Evolutionary conservation across 2,113 vertebrate species (phyloP), one percentile per base, ranked within the genome.

Genomic region (Patagioenas fasciata): DNA sequence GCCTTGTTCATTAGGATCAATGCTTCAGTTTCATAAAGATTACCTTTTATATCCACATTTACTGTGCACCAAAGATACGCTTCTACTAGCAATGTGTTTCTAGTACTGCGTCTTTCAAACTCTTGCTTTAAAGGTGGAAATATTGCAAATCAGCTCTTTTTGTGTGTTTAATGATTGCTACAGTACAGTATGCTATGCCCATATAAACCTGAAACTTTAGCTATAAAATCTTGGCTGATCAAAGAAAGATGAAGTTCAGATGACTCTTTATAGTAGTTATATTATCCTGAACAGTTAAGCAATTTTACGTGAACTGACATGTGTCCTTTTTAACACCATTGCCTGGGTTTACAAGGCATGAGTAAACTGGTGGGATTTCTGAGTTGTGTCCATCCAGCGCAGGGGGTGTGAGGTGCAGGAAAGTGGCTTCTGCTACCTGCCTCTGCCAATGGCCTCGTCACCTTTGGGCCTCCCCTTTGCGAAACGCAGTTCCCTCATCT

Each of bases 221-320:
- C 44, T 44, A 5, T 51, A 54, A 80, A 80, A 44, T 58, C 42
- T 70, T 73, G 67, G 3, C n/a, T 91, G 60, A 28, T 56, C 18
- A 20, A 80, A 74, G 44, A 34, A 51, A 64, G 47, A 26, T 44
- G 11, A 60, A 38, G 20, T 56, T 70, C n/a, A 70, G 54, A 13
- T 69, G 15, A 3, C 21, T 58, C 2, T 62, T 10, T 42, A 4
- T 32, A 51, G 44, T n/a, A 44, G 11, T 47, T n/a, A 31, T 11
- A 2, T 61, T 70, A 32, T 36, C 34, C 34, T 80, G 32, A 92
- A 29, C 10, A 60, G 34, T n/a, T 50, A 57, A 56, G 47, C 31
- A 31, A 6, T 70, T n/a, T 87, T 32, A 38, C 0, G 0, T 25
- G 56, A 73, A 38, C 6, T 12, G 26, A 5, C 6, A 4, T 5